phyloP scores from a whole-genome alignment of 2,797 vertebrate genomes.

The Catostomus latipinnis region DNA sequence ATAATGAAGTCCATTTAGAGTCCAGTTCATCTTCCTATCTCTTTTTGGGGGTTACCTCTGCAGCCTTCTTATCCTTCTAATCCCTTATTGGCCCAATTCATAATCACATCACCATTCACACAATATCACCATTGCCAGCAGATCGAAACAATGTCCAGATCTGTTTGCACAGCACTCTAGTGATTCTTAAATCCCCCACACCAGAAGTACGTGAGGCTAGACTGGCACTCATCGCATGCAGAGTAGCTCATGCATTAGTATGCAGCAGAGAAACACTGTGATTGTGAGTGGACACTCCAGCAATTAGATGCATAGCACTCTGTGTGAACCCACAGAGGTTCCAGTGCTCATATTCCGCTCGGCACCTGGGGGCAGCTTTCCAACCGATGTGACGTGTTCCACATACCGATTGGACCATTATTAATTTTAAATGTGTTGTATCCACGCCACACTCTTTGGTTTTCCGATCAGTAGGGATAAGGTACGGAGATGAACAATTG shows the following conservation, averaged over 20 bases:
- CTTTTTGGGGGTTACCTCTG: too few species aligned
- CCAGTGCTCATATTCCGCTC: constrained; percentile 54
- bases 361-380: constrained; percentile 59
- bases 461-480: constrained; percentile 40
- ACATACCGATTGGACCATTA: constrained; percentile 56
- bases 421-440: constrained; percentile 60
- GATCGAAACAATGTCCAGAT: too few species aligned
- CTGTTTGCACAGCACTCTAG: too few species aligned
- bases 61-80: too few species aligned
- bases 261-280: constrained; percentile 38
- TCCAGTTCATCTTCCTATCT: too few species aligned
- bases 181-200: background rate
- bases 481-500: constrained; percentile 29
- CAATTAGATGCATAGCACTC: constrained; percentile 60
- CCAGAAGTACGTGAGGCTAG: constrained; percentile 14
- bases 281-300: constrained; percentile 54
- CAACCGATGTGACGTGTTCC: constrained; percentile 55
- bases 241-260: constrained; percentile 47
- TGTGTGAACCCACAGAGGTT: constrained; percentile 61
- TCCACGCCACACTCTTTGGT: constrained; percentile 44
- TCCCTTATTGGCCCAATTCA: too few species aligned
- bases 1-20: too few species aligned
- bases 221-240: constrained; percentile 2
- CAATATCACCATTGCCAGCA: too few species aligned
- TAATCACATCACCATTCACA: too few species aligned